A percentile compares a stretch with the other conserved stretches of the same genome.
Evolutionary conservation across 2,113 vertebrate genomes (phyloP).

Genomic region (Hylia prasina): DNA sequence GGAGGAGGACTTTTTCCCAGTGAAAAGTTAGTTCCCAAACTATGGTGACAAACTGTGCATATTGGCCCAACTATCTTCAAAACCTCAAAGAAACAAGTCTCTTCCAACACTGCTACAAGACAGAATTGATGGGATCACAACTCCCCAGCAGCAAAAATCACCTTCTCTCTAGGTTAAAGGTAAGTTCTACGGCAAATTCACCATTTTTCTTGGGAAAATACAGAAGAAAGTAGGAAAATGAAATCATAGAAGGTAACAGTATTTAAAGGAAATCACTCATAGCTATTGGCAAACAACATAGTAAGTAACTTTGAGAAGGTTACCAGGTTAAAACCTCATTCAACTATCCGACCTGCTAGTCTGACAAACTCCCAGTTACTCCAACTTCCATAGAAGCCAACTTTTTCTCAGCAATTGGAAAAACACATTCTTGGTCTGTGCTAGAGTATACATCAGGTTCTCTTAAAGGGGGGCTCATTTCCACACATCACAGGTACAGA

Average conservation of each 20-base stretch:
- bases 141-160: background rate
- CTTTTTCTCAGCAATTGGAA: background rate
- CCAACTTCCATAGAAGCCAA: background rate
- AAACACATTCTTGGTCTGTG: rapidly evolving
- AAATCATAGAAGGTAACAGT: background rate
- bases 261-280: background rate
- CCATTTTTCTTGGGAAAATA: background rate
- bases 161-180: background rate
- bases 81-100: background rate
- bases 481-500: background rate
- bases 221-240: background rate
- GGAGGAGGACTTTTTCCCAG: background rate
- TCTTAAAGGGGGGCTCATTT: background rate
- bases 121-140: background rate
- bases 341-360: background rate
- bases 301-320: background rate
- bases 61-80: background rate
- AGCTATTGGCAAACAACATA: background rate
- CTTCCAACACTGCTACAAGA: background rate
- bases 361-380: background rate
- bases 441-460: background rate
- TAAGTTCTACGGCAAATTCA: background rate
- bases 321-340: background rate
- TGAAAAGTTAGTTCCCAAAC: background rate
- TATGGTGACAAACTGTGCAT: background rate